Base-by-base conservation (phyloP, 2,797 vertebrate genomes). In the Gymnocypris eckloni region DNA sequence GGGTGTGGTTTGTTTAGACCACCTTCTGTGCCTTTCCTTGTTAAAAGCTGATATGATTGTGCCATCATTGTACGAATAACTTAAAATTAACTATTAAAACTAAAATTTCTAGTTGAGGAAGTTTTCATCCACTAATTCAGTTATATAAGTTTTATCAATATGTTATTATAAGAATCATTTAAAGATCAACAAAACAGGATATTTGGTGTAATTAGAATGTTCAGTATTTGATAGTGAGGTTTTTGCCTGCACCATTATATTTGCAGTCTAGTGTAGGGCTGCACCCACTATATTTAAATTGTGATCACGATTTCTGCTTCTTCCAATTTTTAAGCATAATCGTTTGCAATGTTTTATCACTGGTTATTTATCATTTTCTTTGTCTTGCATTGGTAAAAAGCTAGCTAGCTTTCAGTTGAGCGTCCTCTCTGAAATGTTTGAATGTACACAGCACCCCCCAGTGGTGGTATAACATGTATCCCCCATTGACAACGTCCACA, bases 1-100 rank as follows among this genome's bases (percentile, higher is more conserved):
- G 75, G 75, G 52, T 77, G 75, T 77, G 75, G 52, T 77, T 56
- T 56, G 56, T 39, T n/a, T 39, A 56, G 75, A 33, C 16, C n/a
- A 25, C 43, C 71, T 52, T 37, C 20, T 78, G 20, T 28, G 48
- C 6, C 8, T 54, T 33, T 76, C 2, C 28, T 54, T 37, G 39
- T 41, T 50, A 15, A 28, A 73, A 28, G 6, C 71, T 73, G 43
- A 71, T 20, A 25, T 8, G 6, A 25, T 76, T 22, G 33, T 39
- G 5, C 33, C 33, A 4, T 41, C 18, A 59, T 12, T 56, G 11
- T 15, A 39, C 37, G 10, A 41, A 59, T 77, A 2, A 39, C 18
- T 12, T 1, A 77, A 54, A 28, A 61, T 25, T 2, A 25, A 61
- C n/a, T 61, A 25, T 25, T 61, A 61, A 61, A 59, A 25, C 18